A percentile compares a stretch with the other conserved stretches of the same genome.
These are phyloP conservation scores for Rhodophaea formosa DNA, from an alignment of 2,888 invertebrate species.

Conservation along the genomic window DNA sequence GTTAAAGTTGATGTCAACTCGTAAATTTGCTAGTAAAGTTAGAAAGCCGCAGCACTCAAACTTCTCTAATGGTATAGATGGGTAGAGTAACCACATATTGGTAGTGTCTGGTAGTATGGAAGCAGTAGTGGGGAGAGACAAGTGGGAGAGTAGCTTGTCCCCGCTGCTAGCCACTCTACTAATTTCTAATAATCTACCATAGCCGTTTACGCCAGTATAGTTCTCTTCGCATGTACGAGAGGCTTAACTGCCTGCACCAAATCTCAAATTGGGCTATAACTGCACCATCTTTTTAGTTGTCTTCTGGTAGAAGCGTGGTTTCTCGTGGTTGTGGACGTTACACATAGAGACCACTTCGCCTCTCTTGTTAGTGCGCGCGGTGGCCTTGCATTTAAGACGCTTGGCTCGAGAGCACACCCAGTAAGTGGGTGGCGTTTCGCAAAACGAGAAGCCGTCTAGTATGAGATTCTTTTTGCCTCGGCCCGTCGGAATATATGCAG, in stretches of 20 bases:
- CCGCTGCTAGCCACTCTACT: too few species aligned
- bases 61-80: too few species aligned
- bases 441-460: constrained; percentile 59
- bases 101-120: too few species aligned
- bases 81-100: too few species aligned
- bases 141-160: too few species aligned
- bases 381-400: constrained; percentile 43
- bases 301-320: constrained; percentile 56
- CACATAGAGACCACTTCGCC: constrained; percentile 49
- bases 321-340: constrained; percentile 58
- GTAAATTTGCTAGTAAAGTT: too few species aligned
- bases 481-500: constrained; percentile 61
- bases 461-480: constrained; percentile 55
- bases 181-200: too few species aligned
- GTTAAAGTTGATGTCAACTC: too few species aligned
- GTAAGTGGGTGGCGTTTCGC: constrained; percentile 39
- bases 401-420: constrained; percentile 57
- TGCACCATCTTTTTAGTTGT: constrained; percentile 51
- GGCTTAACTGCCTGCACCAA: not conserved
- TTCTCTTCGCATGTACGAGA: too few species aligned
- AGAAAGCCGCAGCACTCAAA: too few species aligned
- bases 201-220: too few species aligned
- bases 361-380: constrained; percentile 56
- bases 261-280: constrained; percentile 28
- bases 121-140: too few species aligned